Evolutionary conservation across 2,113 vertebrate genomes (phyloP).

Genomic region (Ictalurus furcatus): DNA sequence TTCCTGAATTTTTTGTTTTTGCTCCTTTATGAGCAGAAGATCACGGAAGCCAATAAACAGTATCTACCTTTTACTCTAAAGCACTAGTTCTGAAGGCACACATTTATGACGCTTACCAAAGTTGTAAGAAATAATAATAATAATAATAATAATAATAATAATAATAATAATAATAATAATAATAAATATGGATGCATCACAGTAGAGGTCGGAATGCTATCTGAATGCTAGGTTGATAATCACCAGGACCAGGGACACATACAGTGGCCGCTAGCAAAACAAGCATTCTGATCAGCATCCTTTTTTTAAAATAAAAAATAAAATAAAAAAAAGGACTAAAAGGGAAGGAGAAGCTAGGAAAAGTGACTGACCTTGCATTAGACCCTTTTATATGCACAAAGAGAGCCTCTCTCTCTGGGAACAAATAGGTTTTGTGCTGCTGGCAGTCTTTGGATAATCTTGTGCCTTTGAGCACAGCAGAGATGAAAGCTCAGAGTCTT

Average conservation of each 20-base stretch:
- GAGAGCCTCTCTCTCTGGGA: neutral
- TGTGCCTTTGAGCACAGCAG: slow-evolving; percentile 20
- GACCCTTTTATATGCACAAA: neutral
- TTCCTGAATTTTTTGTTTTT: neutral
- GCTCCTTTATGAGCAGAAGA: neutral
- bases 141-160: neutral
- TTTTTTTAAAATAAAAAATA: too few relatives aligned
- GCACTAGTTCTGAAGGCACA: neutral
- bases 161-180: neutral
- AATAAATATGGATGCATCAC: neutral
- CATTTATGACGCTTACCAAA: neutral
- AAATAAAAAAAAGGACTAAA: neutral
- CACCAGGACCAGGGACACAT: neutral
- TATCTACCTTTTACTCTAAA: neutral
- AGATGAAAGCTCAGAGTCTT: slow-evolving; percentile 29
- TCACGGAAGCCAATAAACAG: neutral
- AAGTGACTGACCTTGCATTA: neutral
- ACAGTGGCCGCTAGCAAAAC: neutral
- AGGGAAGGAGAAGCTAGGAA: neutral
- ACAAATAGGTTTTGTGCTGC: slow-evolving; percentile 32
- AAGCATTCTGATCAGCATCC: neutral
- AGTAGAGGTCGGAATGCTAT: neutral
- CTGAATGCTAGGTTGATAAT: neutral
- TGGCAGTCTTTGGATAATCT: slow-evolving; percentile 29
- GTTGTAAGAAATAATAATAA: neutral